phyloP scores from a whole-genome alignment of 2,888 invertebrate genomes.

The Dastarcus helophoroides region DNA sequence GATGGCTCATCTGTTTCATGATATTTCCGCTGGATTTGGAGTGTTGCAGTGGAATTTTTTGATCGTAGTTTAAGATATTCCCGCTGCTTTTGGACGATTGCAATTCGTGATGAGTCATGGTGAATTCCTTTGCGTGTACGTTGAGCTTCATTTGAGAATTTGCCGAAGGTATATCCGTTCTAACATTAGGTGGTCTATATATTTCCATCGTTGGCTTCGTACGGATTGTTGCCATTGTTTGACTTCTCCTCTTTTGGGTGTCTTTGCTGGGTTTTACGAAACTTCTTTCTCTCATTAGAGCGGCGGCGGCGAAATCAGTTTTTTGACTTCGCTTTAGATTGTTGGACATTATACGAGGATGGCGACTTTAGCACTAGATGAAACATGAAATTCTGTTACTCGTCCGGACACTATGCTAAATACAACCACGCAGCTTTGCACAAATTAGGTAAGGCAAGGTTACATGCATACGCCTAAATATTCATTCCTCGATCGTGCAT shows the following conservation, averaged over 20 bases:
- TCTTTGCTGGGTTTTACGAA: conserved; percentile 50
- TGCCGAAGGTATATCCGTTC: conserved; percentile 26
- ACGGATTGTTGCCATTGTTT: conserved; percentile 54
- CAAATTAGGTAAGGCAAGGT: conserved; percentile 30
- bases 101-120: conserved; percentile 58
- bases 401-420: conserved; percentile 20
- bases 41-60: conserved; percentile 34
- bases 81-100: conserved; percentile 33
- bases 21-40: conserved; percentile 53
- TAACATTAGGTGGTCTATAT: conserved; percentile 67
- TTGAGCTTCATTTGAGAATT: conserved; percentile 47
- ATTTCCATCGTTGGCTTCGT: conserved; percentile 75
- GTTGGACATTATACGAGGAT: conserved; percentile 6
- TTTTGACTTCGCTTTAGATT: conserved; percentile 31
- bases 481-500: conserved; percentile 3
- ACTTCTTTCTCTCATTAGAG: conserved; percentile 57
- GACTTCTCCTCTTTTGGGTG: conserved; percentile 54
- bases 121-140: conserved; percentile 84
- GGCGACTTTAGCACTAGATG: conserved; percentile 4
- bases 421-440: conserved; percentile 30
- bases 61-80: conserved; percentile 28
- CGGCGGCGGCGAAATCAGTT: conserved; percentile 41
- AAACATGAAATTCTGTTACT: conserved; percentile 10
- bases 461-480: conserved; percentile 17
- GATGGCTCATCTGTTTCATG: conserved; percentile 43